phyloP scores from a whole-genome alignment of 2,113 vertebrate species.

The Microcebus jonahi region DNA sequence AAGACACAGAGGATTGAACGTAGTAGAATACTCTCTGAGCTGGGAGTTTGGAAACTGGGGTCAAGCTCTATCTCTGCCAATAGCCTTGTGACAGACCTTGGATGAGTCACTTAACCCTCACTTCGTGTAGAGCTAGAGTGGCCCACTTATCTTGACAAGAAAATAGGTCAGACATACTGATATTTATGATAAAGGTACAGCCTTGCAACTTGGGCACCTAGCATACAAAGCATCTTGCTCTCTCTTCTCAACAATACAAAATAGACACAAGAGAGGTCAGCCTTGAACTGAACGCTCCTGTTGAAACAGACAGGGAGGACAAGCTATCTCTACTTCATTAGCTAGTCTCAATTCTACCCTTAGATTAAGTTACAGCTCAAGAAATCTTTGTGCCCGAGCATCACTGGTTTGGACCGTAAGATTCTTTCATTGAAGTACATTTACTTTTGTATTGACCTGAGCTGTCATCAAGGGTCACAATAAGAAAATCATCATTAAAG shows the following conservation, averaged over 20 bases:
- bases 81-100: not conserved
- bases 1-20: not conserved
- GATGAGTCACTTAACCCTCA: not conserved
- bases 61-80: not conserved
- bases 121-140: not conserved
- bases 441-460: not conserved
- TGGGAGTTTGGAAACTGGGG: not conserved
- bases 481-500: conserved; percentile 8
- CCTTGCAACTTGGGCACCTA: not conserved
- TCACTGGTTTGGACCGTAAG: not conserved
- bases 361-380: not conserved
- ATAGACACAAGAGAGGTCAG: not conserved
- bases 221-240: not conserved
- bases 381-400: not conserved
- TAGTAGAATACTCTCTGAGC: not conserved
- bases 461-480: not conserved
- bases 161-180: not conserved
- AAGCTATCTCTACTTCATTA: not conserved
- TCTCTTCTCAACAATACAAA: not conserved
- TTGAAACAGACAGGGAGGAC: not conserved
- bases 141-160: not conserved
- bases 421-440: not conserved
- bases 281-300: not conserved
- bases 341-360: not conserved
- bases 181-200: not conserved